A percentile compares a stretch with the other conserved stretches of the same genome.
Evolutionary conservation across 2,797 vertebrate species (phyloP).

Genomic region (Lithobates pipiens): DNA sequence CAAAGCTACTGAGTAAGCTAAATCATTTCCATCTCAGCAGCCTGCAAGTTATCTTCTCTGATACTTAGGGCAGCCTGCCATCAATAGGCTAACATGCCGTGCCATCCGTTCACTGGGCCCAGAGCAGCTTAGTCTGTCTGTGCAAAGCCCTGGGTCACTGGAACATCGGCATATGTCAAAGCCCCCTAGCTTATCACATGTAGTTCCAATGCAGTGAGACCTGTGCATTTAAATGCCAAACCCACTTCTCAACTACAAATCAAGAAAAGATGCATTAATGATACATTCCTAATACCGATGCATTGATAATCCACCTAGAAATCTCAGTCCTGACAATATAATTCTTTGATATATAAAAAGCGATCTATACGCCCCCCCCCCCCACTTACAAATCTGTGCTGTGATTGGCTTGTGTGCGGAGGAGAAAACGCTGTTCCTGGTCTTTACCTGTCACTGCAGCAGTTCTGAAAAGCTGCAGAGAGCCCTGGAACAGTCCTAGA

Average conservation of each 20-base stretch:
- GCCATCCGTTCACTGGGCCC: background rate
- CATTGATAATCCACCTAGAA: background rate
- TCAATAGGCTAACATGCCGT: background rate
- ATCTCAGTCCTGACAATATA: background rate
- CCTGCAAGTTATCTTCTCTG: background rate
- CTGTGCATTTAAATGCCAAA: background rate
- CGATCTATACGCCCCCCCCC: background rate
- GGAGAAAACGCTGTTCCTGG: conserved; percentile 8
- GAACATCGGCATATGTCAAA: background rate
- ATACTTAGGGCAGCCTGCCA: conserved; percentile 5
- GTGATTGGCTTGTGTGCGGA: conserved; percentile 11
- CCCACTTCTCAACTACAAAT: background rate
- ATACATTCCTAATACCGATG: background rate
- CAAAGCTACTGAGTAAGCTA: background rate
- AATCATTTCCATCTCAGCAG: background rate
- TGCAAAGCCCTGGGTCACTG: background rate
- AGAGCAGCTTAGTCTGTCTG: background rate
- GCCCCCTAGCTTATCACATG: background rate
- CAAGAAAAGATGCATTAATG: background rate
- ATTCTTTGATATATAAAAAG: background rate
- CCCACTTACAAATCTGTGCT: background rate
- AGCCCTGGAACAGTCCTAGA: conserved; percentile 14
- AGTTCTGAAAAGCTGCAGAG: conserved; percentile 47
- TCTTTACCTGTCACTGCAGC: conserved; percentile 52
- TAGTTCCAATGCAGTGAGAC: background rate